Conservation (phyloP, 2,797 vertebrate genomes). For the Cryptoblepharus egeriae region DNA sequence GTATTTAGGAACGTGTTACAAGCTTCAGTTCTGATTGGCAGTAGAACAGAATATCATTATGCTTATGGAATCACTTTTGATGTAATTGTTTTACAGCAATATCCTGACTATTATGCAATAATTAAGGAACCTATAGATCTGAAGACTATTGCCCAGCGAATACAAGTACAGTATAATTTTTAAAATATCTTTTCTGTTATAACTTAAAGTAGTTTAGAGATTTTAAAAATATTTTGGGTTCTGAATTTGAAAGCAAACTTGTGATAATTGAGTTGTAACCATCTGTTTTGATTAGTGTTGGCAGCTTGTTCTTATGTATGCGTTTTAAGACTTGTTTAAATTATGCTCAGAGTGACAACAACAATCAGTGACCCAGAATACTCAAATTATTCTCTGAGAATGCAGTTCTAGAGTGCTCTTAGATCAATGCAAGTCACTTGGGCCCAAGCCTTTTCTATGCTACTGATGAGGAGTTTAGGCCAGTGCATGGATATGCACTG, state of each 20-base stretch:
- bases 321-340: neutral
- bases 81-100: constrained; percentile 87
- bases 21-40: neutral
- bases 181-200: neutral
- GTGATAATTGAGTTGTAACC: neutral
- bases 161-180: constrained; percentile 85
- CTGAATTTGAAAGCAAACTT: neutral
- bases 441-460: no score
- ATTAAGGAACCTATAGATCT: constrained; percentile 99
- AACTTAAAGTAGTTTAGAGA: constrained; percentile 13
- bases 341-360: neutral
- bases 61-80: neutral
- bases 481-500: no score
- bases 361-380: neutral
- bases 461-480: no score
- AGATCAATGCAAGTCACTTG: no score
- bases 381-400: no score
- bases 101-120: constrained; percentile 99
- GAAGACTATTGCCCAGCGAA: constrained; percentile 94
- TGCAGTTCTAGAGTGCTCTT: no score
- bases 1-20: neutral
- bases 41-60: neutral
- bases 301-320: neutral
- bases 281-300: constrained; percentile 12
- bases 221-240: constrained; percentile 23